A percentile compares a stretch with the other conserved stretches of the same genome.
phyloP scores from a whole-genome alignment of 2,888 invertebrate species.

The Brachynemurus nebulosus region DNA sequence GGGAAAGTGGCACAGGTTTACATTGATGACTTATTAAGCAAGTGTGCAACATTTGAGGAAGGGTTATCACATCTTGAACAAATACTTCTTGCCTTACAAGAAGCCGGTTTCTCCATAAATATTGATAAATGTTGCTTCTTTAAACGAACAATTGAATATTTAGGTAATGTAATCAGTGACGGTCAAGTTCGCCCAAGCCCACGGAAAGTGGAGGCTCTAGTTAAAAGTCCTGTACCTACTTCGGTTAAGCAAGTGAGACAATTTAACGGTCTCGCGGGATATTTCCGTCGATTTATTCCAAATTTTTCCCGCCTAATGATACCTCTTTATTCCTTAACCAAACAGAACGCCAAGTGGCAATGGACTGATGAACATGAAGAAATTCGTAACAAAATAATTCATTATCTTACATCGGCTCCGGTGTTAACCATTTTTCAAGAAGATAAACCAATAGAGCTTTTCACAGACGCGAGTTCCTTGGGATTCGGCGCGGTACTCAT shows the following conservation, averaged over 20 bases:
- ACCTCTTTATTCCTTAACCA: constrained; percentile 14
- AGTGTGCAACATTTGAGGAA: constrained; percentile 10
- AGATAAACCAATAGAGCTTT: constrained; percentile 12
- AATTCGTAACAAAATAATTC: constrained; percentile 5
- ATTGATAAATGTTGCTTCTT: constrained; percentile 21
- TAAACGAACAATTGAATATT: constrained; percentile 22
- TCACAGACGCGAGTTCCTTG: constrained; percentile 12
- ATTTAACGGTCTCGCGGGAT: constrained; percentile 17
- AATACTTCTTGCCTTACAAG: constrained; percentile 12
- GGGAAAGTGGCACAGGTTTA: constrained; percentile 11
- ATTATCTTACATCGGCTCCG: constrained; percentile 6
- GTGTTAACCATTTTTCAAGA: constrained; percentile 10
- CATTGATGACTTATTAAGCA: constrained; percentile 16
- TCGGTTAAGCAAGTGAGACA: constrained; percentile 2
- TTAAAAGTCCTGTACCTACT: neutral
- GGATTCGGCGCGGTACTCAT: constrained; percentile 12
- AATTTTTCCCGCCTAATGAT: constrained; percentile 12
- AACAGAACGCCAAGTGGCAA: constrained; percentile 9
- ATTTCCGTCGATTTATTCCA: constrained; percentile 17
- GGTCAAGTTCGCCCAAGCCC: constrained; percentile 22
- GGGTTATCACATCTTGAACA: constrained; percentile 12
- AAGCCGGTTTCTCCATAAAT: constrained; percentile 16
- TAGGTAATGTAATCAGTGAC: constrained; percentile 21
- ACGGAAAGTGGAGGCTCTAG: constrained; percentile 16
- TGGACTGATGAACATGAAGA: constrained; percentile 14